Base-by-base conservation (phyloP, 2,797 vertebrate species). In the Tiaroga cobitis region DNA sequence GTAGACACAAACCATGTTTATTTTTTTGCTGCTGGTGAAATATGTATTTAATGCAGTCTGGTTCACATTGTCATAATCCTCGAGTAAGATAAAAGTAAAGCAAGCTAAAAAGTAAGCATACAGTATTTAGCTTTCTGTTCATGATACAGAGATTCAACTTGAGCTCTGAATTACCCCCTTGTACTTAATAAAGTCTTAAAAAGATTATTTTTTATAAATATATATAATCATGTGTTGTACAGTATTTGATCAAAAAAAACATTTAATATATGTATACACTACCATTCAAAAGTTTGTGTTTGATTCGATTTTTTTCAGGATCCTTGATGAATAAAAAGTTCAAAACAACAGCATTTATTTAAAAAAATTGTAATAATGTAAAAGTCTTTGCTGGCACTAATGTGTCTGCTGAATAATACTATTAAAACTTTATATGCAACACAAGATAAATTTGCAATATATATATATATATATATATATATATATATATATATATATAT, bases 41-140 rank as follows among this genome's bases (percentile, higher is more conserved):
- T 59, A 54, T 61, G 32, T 51, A 19, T 77, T 59, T 39, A 39
- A 59, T 77, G 74, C 21, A n/a, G 74, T 59, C 51, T 77, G 21
- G 21, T 59, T 56, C 21, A 37, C 34, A 37, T 39, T 77, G 39
- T 77, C 13, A 4, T 56, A 56, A 56, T 39, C 51, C 11, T 77
- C 8, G 1, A 16, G 49, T n/a, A 39, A 76, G 32, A n/a, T 76
- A 76, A 29, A 34, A 29, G 46, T 16, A 46, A 46, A 46, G 15
- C 13, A 46, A 46, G 15, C 4, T 16, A 5, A 49, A 49, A 16
- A 49, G 32, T 74, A 74, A 74, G 18, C 16, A 1, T 51, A 10
- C 6, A n/a, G 54, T 49, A 49, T 74, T 51, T 21, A 32, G 18
- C 19, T 51, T 24, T 32, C 49, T 75, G 19, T 75, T n/a, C 26